Percentiles rank a stretch among this genome's conserved stretches.
Evolutionary conservation across 2,888 invertebrate genomes (phyloP).

Genomic region (Eupithecia dodoneata): DNA sequence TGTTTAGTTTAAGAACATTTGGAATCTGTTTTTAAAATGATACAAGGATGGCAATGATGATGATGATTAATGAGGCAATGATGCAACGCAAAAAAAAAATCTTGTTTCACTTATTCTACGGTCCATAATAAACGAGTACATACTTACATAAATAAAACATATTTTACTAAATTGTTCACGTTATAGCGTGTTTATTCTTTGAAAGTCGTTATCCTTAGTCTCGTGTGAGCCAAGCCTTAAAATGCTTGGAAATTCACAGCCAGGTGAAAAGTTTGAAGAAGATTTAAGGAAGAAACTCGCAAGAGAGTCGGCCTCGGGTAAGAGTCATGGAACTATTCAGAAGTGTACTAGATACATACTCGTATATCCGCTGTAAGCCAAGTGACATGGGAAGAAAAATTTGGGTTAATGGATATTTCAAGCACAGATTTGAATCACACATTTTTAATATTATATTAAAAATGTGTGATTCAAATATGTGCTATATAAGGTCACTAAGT

Average conservation of each 20-base stretch:
- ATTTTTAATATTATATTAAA: background rate
- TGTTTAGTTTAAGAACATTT: background rate
- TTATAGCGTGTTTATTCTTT: background rate
- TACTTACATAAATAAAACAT: no score
- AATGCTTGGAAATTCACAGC: constrained; percentile 46
- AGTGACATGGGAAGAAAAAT: background rate
- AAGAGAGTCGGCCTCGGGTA: constrained; percentile 5
- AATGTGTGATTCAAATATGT: no score
- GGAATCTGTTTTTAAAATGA: background rate
- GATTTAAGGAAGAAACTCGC: constrained; percentile 40
- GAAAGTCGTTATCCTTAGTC: background rate
- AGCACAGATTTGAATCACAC: background rate
- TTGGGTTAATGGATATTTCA: background rate
- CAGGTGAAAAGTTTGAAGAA: constrained; percentile 48
- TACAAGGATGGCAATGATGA: no score
- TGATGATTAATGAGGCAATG: no score
- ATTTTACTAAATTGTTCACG: no score
- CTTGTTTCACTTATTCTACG: no score
- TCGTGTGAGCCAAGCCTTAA: background rate
- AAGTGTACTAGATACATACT: background rate
- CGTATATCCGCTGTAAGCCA: background rate
- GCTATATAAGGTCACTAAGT: no score
- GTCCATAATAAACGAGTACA: no score
- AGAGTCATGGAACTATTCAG: constrained; percentile 3
- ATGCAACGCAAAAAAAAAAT: no score